These are phyloP conservation scores for Albula goreensis DNA, from an alignment of 2,113 vertebrate genomes.

Conservation along the genomic window DNA sequence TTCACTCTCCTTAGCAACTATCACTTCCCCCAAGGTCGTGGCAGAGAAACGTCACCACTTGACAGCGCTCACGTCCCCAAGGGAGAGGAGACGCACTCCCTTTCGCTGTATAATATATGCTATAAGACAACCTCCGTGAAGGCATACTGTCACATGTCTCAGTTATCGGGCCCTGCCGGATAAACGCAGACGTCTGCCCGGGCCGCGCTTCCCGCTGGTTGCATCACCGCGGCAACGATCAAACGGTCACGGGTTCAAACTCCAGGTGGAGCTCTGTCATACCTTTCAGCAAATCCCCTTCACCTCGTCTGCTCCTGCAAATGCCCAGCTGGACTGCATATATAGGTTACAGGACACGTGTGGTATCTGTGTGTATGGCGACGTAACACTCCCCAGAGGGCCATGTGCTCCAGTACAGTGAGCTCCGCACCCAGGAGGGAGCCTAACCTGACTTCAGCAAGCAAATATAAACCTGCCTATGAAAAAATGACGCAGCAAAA, in stretches of 20 bases:
- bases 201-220: too few relatives aligned
- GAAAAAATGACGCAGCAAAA: too few relatives aligned
- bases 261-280: background rate
- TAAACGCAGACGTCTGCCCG: too few relatives aligned
- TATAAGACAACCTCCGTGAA: too few relatives aligned
- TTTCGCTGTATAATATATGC: too few relatives aligned
- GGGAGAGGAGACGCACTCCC: background rate
- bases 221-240: background rate
- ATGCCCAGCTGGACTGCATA: background rate
- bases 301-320: constrained; percentile 12
- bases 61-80: background rate
- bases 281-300: constrained; percentile 3
- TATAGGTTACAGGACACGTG: constrained; percentile 3
- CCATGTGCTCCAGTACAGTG: too few relatives aligned
- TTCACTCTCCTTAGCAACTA: background rate
- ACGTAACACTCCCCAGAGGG: background rate
- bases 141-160: too few relatives aligned
- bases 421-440: too few relatives aligned
- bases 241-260: background rate
- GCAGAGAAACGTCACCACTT: background rate
- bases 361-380: background rate
- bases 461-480: too few relatives aligned
- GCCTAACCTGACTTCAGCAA: too few relatives aligned
- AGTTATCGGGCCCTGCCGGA: too few relatives aligned
- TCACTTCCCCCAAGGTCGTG: background rate